phyloP scores from a whole-genome alignment of 2,113 vertebrate genomes.

The Nibea coibor region DNA sequence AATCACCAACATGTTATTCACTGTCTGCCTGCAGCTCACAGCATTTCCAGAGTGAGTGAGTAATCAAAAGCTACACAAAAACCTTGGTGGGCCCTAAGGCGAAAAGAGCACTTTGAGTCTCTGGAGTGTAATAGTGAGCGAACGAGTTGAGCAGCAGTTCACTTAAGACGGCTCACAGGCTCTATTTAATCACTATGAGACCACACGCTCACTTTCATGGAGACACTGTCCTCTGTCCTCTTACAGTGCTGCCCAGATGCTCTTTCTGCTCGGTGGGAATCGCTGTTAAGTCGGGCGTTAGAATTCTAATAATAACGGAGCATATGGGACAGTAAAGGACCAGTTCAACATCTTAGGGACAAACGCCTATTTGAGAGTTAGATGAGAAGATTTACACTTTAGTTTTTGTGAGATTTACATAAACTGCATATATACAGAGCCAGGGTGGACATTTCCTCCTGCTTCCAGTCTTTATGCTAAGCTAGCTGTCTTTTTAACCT shows the following conservation, averaged over 20 bases:
- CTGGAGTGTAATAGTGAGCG: slow-evolving; percentile 56
- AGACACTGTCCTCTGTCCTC: slow-evolving; percentile 43
- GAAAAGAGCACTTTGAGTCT: slow-evolving; percentile 72
- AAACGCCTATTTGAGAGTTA: not conserved
- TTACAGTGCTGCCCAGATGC: slow-evolving; percentile 31
- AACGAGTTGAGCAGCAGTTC: slow-evolving; percentile 65
- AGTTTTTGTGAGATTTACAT: not conserved
- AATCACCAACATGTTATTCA: slow-evolving; percentile 63
- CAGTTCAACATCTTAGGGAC: not conserved
- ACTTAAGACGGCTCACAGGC: slow-evolving; percentile 60
- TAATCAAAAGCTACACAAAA: slow-evolving; percentile 77
- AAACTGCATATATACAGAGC: not conserved
- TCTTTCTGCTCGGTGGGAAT: slow-evolving; percentile 54
- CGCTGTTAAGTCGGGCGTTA: not conserved
- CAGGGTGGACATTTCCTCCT: not conserved
- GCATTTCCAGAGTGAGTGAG: slow-evolving; percentile 58
- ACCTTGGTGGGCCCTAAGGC: slow-evolving; percentile 64
- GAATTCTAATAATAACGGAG: slow-evolving; percentile 21
- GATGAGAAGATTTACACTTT: not conserved
- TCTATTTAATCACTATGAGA: slow-evolving; percentile 66
- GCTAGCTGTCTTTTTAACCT: not conserved
- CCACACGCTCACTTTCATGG: slow-evolving; percentile 48
- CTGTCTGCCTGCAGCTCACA: slow-evolving; percentile 57
- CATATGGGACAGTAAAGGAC: not conserved
- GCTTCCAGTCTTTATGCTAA: not conserved